A percentile compares a stretch with the other conserved stretches of the same genome.
These are phyloP conservation scores for Peromyscus maniculatus DNA, from an alignment of 2,113 vertebrate species.

Conservation along the genomic window DNA sequence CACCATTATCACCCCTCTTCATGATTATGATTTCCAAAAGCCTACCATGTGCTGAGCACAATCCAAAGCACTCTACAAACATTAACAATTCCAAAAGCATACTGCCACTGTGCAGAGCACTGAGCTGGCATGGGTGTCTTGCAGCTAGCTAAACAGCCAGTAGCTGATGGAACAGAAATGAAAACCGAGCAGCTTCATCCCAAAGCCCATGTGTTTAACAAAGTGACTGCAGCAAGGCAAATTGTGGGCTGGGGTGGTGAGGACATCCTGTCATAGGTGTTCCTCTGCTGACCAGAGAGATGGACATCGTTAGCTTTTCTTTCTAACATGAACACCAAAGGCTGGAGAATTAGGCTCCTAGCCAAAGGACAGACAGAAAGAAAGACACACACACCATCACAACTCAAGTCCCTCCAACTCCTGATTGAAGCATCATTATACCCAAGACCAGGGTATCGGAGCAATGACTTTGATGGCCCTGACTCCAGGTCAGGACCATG, in stretches of 20 bases:
- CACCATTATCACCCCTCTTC: neutral
- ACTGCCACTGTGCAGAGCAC: neutral
- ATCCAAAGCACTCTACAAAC: neutral
- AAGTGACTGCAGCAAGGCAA: neutral
- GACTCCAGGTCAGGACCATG: neutral
- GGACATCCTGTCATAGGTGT: neutral
- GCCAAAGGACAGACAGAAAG: neutral
- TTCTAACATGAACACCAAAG: neutral
- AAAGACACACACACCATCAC: neutral
- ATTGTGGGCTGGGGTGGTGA: neutral
- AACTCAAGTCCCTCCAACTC: neutral
- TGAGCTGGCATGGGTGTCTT: neutral
- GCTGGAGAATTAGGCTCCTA: neutral
- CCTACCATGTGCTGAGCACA: neutral
- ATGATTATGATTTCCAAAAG: neutral
- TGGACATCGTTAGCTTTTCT: neutral
- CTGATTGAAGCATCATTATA: neutral
- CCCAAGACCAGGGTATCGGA: neutral
- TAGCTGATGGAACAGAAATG: neutral
- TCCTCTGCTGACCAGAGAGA: neutral
- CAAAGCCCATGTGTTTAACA: neutral
- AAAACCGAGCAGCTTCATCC: neutral
- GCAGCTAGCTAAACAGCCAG: neutral
- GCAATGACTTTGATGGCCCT: neutral
- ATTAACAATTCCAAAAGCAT: neutral